Evolutionary conservation across 2,113 vertebrate species (phyloP), one percentile per base, ranked within the genome.

Genomic region (Miniopterus natalensis): DNA sequence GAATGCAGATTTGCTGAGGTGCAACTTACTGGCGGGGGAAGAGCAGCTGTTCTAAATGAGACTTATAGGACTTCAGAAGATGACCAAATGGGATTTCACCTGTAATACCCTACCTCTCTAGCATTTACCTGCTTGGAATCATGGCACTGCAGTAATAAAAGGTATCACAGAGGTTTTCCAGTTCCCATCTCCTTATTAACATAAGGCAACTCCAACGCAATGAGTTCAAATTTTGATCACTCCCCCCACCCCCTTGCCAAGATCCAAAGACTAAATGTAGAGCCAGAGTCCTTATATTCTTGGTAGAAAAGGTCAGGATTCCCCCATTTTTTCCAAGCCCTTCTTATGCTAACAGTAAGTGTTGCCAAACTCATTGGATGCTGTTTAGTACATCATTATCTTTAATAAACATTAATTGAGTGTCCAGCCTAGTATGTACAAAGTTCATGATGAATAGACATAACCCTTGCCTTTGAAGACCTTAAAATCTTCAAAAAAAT

Each of bases 321-420:
- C 8, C 2, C 2, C 29, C 11, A n/a, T 27, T 45, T 92, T 11
- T 61, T 61, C 25, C 21, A n/a, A n/a, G 8, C 13, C 3, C 25
- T 42, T 77, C 66, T 88, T 86, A 51, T 17, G 27, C 36, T 77
- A 47, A 84, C 42, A 87, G 65, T 57, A 75, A n/a, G 61, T 68
- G 13, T 40, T 84, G 14, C 45, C 51, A 75, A 80, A 80, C n/a
- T 75, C 55, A 51, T 20, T 75, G 5, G 12, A 90, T 65, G 20
- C 53, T 92, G 36, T 20, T 83, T 84, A 79, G 23, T 75, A 75
- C 3, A 66, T 23, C 11, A 65, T 81, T 81, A n/a, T 90, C 74
- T 84, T 95, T 95, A 94, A 80, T 71, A 84, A 92, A 90, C 40
- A 79, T 73, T 49, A 88, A 71, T 53, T 18, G n/a, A 84, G 49